Base-by-base conservation (phyloP, 1,140 invertebrate genomes). In the Drosophila subpulchrella region DNA sequence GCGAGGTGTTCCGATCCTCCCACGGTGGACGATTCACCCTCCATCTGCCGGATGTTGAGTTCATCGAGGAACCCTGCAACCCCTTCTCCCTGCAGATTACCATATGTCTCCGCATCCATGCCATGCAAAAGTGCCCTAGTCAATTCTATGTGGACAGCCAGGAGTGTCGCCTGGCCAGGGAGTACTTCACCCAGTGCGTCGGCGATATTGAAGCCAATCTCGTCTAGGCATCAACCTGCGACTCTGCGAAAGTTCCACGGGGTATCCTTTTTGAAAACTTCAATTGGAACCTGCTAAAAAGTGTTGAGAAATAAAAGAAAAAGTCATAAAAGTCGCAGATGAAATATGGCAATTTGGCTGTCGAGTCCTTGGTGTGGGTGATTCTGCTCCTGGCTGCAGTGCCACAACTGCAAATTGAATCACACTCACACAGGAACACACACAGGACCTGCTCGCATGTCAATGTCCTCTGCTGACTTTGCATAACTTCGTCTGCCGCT, bases 301-400 rank as follows among this genome's bases (percentile, higher is more conserved):
- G 32, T 17, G 15, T 48, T 44, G 34, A 13, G 61, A 81, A 84
- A 84, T 80, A 78, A 81, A 86, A 68, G 70, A 63, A 80, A 82
- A 78, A 78, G 76, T 81, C 80, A 75, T 88, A 88, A 88, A 88
- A 86, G 83, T 88, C 83, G 71, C 83, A 78, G 67, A 89, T 88
- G 83, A 88, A 84, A 88, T 88, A 88, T 88, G 84, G 80, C 84
- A 78, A 89, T 88, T 89, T 83, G 84, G 68, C 83, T 88, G 75
- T 32, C 27, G 17, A 36, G 62, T 36, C 38, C 61, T 46, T 32
- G 56, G 41, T 65, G 60, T 27, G 59, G 58, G 51, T 58, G 50
- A 65, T 15, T 53, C 44, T 59, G 12, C 53, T 81, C 38, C 27
- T 61, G 66, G 60, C 81, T 81, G 82, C 70, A 75, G 60, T 79